These are phyloP conservation scores for Anoplolepis gracilipes DNA, from an alignment of 1,140 invertebrate species.

Conservation along the genomic window DNA sequence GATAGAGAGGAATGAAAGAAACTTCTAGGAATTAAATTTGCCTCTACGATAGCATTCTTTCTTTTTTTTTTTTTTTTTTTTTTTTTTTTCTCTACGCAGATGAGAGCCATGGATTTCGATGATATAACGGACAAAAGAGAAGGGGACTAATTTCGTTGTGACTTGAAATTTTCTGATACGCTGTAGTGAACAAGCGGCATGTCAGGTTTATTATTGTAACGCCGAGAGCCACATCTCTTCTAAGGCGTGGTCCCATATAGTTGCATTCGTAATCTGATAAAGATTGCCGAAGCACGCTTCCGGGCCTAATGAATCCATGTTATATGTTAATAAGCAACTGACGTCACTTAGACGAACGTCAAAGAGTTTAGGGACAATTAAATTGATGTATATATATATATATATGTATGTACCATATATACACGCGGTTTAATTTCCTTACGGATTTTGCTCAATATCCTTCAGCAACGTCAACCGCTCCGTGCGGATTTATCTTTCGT, in stretches of 20 bases:
- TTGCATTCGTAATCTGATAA: slow-evolving; percentile 35
- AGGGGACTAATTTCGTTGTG: background rate
- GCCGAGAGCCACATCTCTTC: background rate
- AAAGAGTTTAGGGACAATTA: slow-evolving; percentile 13
- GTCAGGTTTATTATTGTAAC: slow-evolving; percentile 8
- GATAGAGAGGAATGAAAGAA: background rate
- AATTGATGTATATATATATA: too few relatives aligned
- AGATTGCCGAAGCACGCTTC: background rate
- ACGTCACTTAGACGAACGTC: background rate
- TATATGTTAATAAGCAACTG: slow-evolving; percentile 29
- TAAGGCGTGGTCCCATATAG: background rate
- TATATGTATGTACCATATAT: too few relatives aligned
- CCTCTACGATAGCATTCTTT: background rate
- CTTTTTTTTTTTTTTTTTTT: background rate
- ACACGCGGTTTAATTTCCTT: slow-evolving; percentile 16
- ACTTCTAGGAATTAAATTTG: background rate
- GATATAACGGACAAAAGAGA: too few relatives aligned
- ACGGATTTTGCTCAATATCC: background rate
- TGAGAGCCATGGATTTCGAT: background rate
- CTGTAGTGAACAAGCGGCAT: background rate
- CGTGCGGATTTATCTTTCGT: background rate
- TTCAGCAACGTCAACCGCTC: background rate
- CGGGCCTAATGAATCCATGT: slow-evolving; percentile 24
- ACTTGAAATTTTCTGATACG: slow-evolving; percentile 6
- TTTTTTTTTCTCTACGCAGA: too few relatives aligned